Conservation (phyloP, 2,113 vertebrate genomes). For the Neomonachus schauinslandi region DNA sequence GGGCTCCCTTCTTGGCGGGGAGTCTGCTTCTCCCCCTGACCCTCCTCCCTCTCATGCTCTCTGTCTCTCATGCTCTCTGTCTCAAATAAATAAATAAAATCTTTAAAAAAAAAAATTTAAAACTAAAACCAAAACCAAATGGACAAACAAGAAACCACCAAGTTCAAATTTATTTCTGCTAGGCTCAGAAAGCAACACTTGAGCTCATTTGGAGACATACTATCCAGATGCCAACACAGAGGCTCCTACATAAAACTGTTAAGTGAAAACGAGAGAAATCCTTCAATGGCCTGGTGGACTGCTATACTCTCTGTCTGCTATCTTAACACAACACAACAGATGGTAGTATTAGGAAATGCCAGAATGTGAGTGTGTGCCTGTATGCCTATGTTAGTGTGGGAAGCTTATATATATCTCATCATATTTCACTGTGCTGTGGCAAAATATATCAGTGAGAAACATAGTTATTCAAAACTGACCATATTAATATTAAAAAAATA, state of each 20-base stretch:
- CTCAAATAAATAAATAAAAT: too few relatives aligned
- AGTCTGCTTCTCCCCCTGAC: too few relatives aligned
- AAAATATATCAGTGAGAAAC: not conserved
- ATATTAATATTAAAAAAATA: not conserved
- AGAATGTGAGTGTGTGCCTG: not conserved
- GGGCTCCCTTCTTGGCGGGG: too few relatives aligned
- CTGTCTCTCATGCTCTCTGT: too few relatives aligned
- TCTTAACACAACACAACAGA: not conserved
- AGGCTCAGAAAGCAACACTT: not conserved
- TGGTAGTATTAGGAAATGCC: not conserved
- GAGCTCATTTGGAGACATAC: not conserved
- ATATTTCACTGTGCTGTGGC: not conserved
- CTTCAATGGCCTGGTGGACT: not conserved
- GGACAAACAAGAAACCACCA: not conserved
- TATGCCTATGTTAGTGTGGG: not conserved
- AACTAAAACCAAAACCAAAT: not conserved
- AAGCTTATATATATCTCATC: not conserved
- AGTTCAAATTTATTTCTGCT: constrained; percentile 28
- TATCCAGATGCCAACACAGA: not conserved
- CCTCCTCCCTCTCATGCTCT: too few relatives aligned
- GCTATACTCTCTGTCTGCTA: not conserved
- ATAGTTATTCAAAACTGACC: not conserved
- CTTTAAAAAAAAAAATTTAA: too few relatives aligned
- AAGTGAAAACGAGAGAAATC: not conserved
- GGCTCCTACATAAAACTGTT: not conserved